Evolutionary conservation across 2,888 invertebrate species (phyloP).

Genomic region (Agonopterix heracliana): DNA sequence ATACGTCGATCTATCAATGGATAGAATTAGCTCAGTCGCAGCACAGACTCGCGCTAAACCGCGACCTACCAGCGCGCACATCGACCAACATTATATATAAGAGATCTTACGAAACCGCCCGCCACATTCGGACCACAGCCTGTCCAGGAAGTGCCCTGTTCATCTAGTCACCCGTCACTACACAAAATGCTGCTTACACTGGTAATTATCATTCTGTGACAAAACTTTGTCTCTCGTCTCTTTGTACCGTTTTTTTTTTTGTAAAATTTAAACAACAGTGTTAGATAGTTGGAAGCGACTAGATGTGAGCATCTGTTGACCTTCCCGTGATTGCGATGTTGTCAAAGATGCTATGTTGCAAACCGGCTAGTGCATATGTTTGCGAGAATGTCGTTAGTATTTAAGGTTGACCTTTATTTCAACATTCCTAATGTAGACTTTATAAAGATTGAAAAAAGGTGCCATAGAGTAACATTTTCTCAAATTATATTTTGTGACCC

Average conservation of each 20-base stretch:
- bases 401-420: constrained; percentile 24
- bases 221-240: neutral
- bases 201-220: constrained; percentile 33
- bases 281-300: constrained; percentile 18
- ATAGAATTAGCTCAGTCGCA: constrained; percentile 64
- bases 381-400: constrained; percentile 26
- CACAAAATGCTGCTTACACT: constrained; percentile 50
- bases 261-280: constrained; percentile 2
- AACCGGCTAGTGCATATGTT: constrained; percentile 28
- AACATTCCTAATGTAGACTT: neutral
- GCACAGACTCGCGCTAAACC: constrained; percentile 36
- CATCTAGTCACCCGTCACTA: constrained; percentile 33
- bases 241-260: neutral
- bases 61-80: constrained; percentile 38
- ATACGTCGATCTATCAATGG: constrained; percentile 54
- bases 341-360: constrained; percentile 35
- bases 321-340: constrained; percentile 30
- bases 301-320: constrained; percentile 23
- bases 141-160: constrained; percentile 67
- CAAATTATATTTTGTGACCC: no score
- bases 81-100: constrained; percentile 62
- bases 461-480: no score
- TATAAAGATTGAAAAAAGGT: no score
- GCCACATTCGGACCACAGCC: constrained; percentile 64
- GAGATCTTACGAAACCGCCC: constrained; percentile 67